Evolutionary conservation across 2,797 vertebrate species (phyloP).

Genomic region (Potorous gilbertii): DNA sequence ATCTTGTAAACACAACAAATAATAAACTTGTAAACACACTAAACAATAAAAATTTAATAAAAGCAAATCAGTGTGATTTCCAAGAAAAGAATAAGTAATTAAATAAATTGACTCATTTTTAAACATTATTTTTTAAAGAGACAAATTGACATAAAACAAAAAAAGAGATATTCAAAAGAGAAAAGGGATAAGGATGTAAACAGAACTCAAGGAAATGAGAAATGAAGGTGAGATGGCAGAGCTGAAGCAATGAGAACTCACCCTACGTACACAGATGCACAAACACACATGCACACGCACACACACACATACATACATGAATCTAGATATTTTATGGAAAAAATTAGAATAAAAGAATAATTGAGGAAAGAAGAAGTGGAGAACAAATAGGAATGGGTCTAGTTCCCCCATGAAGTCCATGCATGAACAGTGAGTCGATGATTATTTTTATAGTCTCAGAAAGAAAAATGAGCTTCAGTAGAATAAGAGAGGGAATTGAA

Average conservation of each 20-base stretch:
- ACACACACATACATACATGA: neutral
- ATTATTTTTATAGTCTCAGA: neutral
- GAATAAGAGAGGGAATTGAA: neutral
- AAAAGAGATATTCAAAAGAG: neutral
- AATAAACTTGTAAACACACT: too few species aligned
- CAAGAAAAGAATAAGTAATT: too few species aligned
- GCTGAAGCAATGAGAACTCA: neutral
- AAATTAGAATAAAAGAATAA: neutral
- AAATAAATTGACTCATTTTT: neutral
- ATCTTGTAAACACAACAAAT: neutral
- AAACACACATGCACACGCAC: too few species aligned
- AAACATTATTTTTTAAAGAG: neutral
- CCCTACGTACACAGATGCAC: too few species aligned
- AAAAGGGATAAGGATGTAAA: neutral
- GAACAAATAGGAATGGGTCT: neutral
- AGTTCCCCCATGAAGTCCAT: neutral
- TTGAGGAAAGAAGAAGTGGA: neutral
- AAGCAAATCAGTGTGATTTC: neutral
- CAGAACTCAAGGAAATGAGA: neutral
- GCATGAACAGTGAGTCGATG: neutral
- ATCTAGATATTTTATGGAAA: neutral
- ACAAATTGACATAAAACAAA: neutral
- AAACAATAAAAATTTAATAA: neutral
- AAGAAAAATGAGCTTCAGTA: neutral
- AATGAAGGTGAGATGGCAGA: neutral